Percentiles rank a stretch among this genome's conserved stretches.
phyloP scores from a whole-genome alignment of 2,888 invertebrate species.

The Koerneria pararmatus region DNA sequence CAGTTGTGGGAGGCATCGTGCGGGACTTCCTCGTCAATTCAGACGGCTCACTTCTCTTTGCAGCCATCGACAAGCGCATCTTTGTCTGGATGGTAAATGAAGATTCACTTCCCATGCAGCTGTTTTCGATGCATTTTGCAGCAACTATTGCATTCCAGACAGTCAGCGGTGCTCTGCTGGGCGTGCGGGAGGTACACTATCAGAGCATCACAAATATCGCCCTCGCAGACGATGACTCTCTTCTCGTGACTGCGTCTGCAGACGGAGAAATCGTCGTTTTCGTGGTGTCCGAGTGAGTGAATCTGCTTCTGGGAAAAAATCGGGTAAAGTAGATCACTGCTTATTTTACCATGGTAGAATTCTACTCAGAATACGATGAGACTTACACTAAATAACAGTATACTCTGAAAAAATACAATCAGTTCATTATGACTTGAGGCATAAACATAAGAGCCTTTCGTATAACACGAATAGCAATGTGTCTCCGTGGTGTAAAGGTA shows the following conservation, averaged over 20 bases:
- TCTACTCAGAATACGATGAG: too few species aligned
- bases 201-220: slow-evolving; percentile 38
- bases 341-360: too few species aligned
- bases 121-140: background rate
- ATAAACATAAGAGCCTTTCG: too few species aligned
- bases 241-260: slow-evolving; percentile 37
- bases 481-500: too few species aligned
- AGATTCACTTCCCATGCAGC: background rate
- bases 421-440: too few species aligned
- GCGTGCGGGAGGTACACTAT: slow-evolving; percentile 45
- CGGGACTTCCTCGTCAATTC: slow-evolving; percentile 15
- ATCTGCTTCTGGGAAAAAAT: background rate
- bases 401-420: too few species aligned
- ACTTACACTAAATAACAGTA: too few species aligned
- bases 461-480: too few species aligned
- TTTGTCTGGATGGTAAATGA: slow-evolving; percentile 42
- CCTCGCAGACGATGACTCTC: slow-evolving; percentile 40
- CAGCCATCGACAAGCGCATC: slow-evolving; percentile 41
- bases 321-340: too few species aligned
- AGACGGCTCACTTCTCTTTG: slow-evolving; percentile 41
- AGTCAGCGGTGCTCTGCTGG: slow-evolving; percentile 39
- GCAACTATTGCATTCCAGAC: slow-evolving; percentile 31
- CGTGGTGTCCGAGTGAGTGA: slow-evolving; percentile 39
- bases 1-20: background rate
- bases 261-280: slow-evolving; percentile 47